Evolutionary conservation across 2,113 vertebrate species (phyloP).

Genomic region (Galeopterus variegatus): DNA sequence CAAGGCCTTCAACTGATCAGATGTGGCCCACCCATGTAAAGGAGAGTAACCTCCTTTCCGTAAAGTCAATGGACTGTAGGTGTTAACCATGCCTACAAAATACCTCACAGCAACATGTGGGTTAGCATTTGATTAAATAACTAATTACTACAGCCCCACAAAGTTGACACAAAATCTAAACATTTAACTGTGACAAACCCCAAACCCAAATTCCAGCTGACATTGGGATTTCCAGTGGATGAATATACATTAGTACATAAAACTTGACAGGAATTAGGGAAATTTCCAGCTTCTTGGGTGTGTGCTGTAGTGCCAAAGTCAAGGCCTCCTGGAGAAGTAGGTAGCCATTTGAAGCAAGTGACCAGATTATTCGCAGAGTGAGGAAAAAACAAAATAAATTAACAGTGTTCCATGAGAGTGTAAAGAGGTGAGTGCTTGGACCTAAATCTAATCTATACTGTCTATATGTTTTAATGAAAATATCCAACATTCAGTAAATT

Average conservation of each 20-base stretch:
- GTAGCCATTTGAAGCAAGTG: background rate
- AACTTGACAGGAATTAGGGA: background rate
- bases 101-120: no score
- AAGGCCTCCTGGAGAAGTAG: fast-evolving
- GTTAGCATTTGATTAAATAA: background rate
- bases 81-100: background rate
- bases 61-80: background rate
- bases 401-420: fast-evolving
- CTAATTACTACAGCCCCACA: fast-evolving
- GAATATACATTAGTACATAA: fast-evolving
- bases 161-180: background rate
- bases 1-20: background rate
- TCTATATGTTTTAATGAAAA: background rate
- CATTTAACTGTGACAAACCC: background rate
- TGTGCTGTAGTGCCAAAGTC: fast-evolving
- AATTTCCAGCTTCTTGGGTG: fast-evolving
- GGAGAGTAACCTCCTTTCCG: background rate
- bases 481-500: background rate
- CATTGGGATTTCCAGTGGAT: background rate
- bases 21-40: background rate
- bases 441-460: background rate
- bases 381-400: background rate
- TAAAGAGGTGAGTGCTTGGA: no score
- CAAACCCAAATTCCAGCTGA: background rate
- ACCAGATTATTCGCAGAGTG: fast-evolving